Evolutionary conservation across 2,797 vertebrate genomes (phyloP), one percentile per base, ranked within the genome.

Genomic region (Halcyon leucocephala): DNA sequence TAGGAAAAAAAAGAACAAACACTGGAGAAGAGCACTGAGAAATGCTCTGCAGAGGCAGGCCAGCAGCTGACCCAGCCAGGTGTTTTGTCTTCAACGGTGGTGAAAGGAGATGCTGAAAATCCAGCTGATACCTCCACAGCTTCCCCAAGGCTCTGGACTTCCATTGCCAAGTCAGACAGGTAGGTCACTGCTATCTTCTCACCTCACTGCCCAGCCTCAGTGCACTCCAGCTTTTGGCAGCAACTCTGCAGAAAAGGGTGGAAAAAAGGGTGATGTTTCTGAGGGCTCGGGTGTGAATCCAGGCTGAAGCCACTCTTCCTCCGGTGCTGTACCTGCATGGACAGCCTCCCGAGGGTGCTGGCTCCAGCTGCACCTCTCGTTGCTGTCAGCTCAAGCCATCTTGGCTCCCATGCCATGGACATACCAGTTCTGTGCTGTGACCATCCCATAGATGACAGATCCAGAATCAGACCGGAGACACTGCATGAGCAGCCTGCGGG

Each of bases 361-460:
- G 24, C 64, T 86, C 25, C 41, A 57, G 35, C 37, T 61, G 46
- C 12, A 24, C 29, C 8, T 80, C 37, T 71, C 1, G 1, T 16
- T 35, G 14, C 67, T 86, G 46, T 61, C 67, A 71, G 57, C 25
- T 66, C 8, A 71, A 66, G 37, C 26, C 58, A 51, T 17, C 22
- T 65, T 89, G 28, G 14, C 12, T 86, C n/a, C 31, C 0, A 1
- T 48, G 29, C 61, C 3, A 3, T n/a, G 22, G 39, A 17, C 0
- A 1, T 37, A 48, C 17, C 52, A 37, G 7, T 76, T 51, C 48
- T 21, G 15, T 62, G 48, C 48, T 66, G 37, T 44, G 18, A 39
- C 44, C 18, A 48, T 48, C 46, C 46, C 46, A 48, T 48, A 24
- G 46, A 48, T 48, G 46, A 24, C 46, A 48, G 46, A 48, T 24